These are phyloP conservation scores for Sebastiscus tertius DNA, from an alignment of 2,797 vertebrate species.

Conservation along the genomic window DNA sequence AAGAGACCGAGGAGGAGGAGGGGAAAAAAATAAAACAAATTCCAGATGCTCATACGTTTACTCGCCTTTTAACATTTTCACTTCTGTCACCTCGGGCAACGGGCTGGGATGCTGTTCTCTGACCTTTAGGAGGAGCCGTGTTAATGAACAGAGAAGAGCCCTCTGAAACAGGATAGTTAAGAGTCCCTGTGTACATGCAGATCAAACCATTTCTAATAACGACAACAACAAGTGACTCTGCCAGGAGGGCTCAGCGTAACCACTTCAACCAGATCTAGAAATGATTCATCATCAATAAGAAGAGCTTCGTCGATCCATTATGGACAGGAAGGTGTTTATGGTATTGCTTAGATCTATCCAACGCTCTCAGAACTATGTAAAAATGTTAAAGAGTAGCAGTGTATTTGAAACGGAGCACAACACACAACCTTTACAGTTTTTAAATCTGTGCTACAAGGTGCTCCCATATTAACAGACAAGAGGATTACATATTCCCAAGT, in stretches of 20 bases:
- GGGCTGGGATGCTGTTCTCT: slow-evolving; percentile 43
- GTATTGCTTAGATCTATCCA: slow-evolving; percentile 75
- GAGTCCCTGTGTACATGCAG: slow-evolving; percentile 49
- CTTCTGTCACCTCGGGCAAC: slow-evolving; percentile 31
- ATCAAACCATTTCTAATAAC: slow-evolving; percentile 49
- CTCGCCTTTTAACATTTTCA: slow-evolving; percentile 35
- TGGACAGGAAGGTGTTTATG: slow-evolving; percentile 53
- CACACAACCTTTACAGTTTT: slow-evolving; percentile 63
- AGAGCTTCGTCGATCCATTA: slow-evolving; percentile 20
- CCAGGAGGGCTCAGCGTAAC: slow-evolving; percentile 26
- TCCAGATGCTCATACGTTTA: slow-evolving; percentile 35
- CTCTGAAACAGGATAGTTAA: slow-evolving; percentile 10
- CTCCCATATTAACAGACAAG: slow-evolving; percentile 60
- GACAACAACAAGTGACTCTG: slow-evolving; percentile 38
- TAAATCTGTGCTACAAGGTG: slow-evolving; percentile 68
- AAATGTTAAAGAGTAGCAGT: slow-evolving; percentile 60
- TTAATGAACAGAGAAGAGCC: slow-evolving; percentile 13
- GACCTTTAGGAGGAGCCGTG: slow-evolving; percentile 35
- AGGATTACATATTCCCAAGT: slow-evolving; percentile 57
- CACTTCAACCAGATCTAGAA: slow-evolving; percentile 29
- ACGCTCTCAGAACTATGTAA: slow-evolving; percentile 50
- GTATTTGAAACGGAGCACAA: slow-evolving; percentile 58
- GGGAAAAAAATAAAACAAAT: slow-evolving; percentile 43
- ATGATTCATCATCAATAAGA: slow-evolving; percentile 1
- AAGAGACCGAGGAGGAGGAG: slow-evolving; percentile 5